These are phyloP conservation scores for Cephus nigrinus DNA, from an alignment of 2,888 invertebrate species.

Conservation along the genomic window DNA sequence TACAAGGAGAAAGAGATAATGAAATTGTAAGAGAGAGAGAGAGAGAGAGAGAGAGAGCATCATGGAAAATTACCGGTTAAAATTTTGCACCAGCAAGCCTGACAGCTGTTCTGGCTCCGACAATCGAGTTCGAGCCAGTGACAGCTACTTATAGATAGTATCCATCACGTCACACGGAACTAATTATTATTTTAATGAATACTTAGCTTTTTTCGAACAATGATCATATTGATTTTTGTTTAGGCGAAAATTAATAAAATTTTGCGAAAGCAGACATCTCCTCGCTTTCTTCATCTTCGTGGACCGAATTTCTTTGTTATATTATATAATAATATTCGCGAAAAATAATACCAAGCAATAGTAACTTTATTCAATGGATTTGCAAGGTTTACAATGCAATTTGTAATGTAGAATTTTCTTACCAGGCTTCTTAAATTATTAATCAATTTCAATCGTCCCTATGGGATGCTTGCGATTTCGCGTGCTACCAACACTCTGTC, in stretches of 20 bases:
- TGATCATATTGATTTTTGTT: neutral
- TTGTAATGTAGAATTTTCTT: neutral
- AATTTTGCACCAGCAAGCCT: neutral
- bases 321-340: neutral
- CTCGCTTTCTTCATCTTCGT: neutral
- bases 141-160: neutral
- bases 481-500: neutral
- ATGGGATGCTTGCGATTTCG: neutral
- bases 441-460: neutral
- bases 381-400: neutral
- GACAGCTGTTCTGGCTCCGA: neutral
- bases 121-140: neutral
- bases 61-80: neutral
- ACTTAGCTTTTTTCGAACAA: neutral
- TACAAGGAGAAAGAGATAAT: neutral
- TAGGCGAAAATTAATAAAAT: neutral
- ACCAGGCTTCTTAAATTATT: neutral
- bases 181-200: neutral
- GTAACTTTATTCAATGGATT: neutral
- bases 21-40: neutral
- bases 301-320: neutral
- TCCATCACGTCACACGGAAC: neutral
- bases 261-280: neutral
- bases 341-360: neutral
- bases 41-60: neutral